Percentiles rank a stretch among this genome's conserved stretches.
These are phyloP conservation scores for Disparrhopalites patrizii DNA, from an alignment of 2,888 invertebrate genomes.

Conservation along the genomic window DNA sequence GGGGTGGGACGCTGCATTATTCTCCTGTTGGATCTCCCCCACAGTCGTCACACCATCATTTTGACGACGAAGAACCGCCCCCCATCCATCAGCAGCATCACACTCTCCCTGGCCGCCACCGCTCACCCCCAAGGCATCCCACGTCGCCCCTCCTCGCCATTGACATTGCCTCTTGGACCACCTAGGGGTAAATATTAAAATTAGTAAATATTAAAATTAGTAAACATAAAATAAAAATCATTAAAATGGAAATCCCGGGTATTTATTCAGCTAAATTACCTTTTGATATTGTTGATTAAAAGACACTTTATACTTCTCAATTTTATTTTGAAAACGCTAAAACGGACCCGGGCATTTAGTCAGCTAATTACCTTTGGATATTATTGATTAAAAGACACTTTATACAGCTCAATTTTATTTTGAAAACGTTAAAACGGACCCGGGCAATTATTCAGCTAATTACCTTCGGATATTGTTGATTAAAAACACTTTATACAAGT, in stretches of 20 bases:
- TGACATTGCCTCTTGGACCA: conserved; percentile 46
- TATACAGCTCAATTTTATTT: neutral
- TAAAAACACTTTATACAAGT: neutral
- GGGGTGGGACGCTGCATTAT: conserved; percentile 48
- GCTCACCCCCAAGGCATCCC: conserved; percentile 47
- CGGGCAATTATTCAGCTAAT: neutral
- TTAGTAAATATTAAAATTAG: neutral
- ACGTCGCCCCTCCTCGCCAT: conserved; percentile 49
- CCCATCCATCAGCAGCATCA: conserved; percentile 49
- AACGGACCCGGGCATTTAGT: neutral
- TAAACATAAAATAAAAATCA: neutral
- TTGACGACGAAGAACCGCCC: conserved; percentile 46
- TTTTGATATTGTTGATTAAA: neutral
- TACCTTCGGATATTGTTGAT: neutral
- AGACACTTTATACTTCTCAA: neutral
- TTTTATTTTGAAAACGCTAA: neutral
- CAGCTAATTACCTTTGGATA: neutral
- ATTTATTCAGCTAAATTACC: neutral
- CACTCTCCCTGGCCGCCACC: conserved; percentile 48
- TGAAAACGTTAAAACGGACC: neutral
- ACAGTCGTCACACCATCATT: conserved; percentile 48
- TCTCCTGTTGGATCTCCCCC: conserved; percentile 49
- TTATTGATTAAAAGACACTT: neutral
- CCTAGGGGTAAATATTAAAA: conserved; percentile 34
- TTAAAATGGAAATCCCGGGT: neutral